Evolutionary conservation across 1,140 invertebrate genomes (phyloP).

Genomic region (Ridgeia piscesae): DNA sequence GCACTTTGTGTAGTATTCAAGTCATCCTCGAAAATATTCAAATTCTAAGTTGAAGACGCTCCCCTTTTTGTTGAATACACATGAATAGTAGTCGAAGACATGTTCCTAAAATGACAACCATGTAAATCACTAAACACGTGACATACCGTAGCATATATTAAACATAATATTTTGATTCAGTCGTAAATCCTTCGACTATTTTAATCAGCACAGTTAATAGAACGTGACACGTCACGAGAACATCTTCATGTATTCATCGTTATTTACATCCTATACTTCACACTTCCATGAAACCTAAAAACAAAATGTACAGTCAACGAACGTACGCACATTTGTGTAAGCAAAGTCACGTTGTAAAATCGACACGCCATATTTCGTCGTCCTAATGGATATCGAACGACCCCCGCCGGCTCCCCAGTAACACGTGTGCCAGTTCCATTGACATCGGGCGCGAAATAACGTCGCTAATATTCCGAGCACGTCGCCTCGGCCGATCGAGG

Average conservation of each 20-base stretch:
- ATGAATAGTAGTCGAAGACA: no score
- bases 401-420: not conserved
- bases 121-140: no score
- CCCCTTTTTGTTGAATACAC: no score
- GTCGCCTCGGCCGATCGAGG: not conserved
- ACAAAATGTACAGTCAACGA: not conserved
- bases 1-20: no score
- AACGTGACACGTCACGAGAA: not conserved
- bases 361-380: not conserved
- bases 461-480: not conserved
- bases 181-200: not conserved
- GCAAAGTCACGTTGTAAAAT: not conserved
- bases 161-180: no score
- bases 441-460: not conserved
- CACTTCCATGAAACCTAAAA: not conserved
- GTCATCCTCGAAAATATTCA: no score
- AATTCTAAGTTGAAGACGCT: no score
- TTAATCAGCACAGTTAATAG: not conserved
- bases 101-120: no score
- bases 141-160: no score
- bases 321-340: conserved; percentile 1
- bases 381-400: not conserved
- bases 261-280: not conserved
- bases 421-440: not conserved
- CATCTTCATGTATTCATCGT: not conserved